These are phyloP conservation scores for Bruchidius siliquastri DNA, from an alignment of 2,888 invertebrate genomes.

Conservation along the genomic window DNA sequence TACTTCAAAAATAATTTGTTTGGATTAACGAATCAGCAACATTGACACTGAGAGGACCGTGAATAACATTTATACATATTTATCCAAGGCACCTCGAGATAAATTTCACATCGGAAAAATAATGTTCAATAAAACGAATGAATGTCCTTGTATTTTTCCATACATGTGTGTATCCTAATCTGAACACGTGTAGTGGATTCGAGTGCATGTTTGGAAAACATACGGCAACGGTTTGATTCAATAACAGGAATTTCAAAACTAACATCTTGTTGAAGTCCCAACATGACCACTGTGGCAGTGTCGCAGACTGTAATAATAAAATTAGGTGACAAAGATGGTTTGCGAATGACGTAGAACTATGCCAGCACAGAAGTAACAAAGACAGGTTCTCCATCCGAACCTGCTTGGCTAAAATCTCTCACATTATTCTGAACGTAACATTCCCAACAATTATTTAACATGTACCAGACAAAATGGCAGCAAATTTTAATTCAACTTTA, in stretches of 20 bases:
- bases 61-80: too few species aligned
- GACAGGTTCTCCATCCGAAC: not conserved
- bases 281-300: not conserved
- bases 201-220: not conserved
- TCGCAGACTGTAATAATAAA: too few species aligned
- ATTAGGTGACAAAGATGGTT: too few species aligned
- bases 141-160: not conserved
- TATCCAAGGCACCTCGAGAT: too few species aligned
- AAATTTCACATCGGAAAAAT: not conserved
- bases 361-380: not conserved
- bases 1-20: too few species aligned
- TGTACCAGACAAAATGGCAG: slow-evolving; percentile 33
- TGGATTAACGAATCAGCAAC: too few species aligned
- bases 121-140: not conserved
- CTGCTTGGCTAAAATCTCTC: not conserved
- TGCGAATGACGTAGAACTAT: not conserved
- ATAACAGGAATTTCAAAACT: too few species aligned
- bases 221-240: not conserved
- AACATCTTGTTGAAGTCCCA: not conserved
- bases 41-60: too few species aligned
- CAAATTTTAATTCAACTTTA: slow-evolving; percentile 14
- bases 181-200: not conserved
- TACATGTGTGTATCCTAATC: not conserved
- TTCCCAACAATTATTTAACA: not conserved
- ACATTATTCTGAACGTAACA: not conserved